A percentile compares a stretch with the other conserved stretches of the same genome.
Conservation (phyloP, 2,888 invertebrate species). For the Chaitophorus viminalis region DNA sequence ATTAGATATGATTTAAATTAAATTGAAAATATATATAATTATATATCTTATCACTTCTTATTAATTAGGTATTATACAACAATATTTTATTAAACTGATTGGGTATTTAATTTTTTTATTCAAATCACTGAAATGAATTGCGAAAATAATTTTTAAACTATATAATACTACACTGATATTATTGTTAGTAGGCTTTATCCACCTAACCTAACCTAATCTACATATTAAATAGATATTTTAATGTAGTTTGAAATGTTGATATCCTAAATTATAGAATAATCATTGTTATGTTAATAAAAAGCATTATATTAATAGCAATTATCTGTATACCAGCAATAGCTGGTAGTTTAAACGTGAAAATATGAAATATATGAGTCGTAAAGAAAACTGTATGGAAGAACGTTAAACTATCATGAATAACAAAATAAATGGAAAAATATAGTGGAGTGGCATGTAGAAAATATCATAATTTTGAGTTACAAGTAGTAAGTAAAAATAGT, state of each 20-base stretch:
- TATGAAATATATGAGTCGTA: background rate
- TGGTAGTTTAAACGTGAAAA: background rate
- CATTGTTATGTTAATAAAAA: background rate
- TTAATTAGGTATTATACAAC: no score
- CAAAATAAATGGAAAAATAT: slow-evolving; percentile 5
- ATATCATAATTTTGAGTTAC: background rate
- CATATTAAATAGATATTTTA: background rate
- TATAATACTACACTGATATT: no score
- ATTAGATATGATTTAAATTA: no score
- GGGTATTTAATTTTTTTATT: no score
- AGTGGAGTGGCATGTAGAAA: background rate
- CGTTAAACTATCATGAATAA: background rate
- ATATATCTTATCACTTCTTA: no score
- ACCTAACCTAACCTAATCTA: no score
- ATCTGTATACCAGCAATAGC: background rate
- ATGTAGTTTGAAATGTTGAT: background rate
- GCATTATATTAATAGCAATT: background rate
- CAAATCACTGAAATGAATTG: no score
- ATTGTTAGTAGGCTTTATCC: no score
- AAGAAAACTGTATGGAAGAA: background rate
- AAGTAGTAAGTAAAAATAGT: background rate
- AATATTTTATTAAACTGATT: no score
- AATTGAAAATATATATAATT: no score
- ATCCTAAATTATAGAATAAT: background rate
- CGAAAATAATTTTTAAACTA: no score